These are phyloP conservation scores for Phalacrocorax carbo DNA, from an alignment of 2,113 vertebrate species.

Conservation along the genomic window DNA sequence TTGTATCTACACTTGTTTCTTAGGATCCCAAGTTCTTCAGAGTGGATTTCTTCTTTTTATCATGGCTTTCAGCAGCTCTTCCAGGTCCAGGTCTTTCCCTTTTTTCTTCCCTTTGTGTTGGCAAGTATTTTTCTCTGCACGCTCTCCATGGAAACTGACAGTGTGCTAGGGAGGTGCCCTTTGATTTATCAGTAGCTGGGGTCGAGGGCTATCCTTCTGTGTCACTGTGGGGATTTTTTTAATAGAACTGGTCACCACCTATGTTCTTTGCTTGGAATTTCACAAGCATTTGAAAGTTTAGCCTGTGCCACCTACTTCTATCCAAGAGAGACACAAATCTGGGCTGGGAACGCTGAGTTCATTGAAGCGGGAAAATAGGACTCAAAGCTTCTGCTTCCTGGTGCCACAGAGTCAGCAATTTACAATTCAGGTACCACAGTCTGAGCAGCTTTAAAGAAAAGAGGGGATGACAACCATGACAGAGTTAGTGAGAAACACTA, in stretches of 20 bases:
- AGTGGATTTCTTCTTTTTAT: background rate
- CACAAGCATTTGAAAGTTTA: background rate
- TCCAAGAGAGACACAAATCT: background rate
- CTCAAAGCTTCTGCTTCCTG: background rate
- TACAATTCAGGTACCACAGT: background rate
- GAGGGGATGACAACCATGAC: background rate
- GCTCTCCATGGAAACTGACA: background rate
- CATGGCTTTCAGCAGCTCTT: background rate
- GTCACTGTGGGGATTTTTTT: background rate
- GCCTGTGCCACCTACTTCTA: background rate
- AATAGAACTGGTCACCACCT: background rate
- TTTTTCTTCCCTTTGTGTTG: background rate
- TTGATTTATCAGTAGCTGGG: background rate
- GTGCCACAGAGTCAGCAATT: background rate
- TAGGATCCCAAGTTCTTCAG: background rate
- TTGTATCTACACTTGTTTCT: background rate
- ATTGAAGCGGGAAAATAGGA: background rate
- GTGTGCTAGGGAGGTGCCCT: background rate
- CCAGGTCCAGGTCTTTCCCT: background rate
- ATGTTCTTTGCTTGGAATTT: background rate
- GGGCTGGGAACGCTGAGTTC: background rate
- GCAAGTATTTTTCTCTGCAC: background rate
- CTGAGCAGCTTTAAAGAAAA: background rate
- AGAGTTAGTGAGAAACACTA: background rate
- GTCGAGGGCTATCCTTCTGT: background rate